Percentiles rank a stretch among this genome's conserved stretches.
Evolutionary conservation across 2,888 invertebrate species (phyloP).

Genomic region (Hemaris fuciformis): DNA sequence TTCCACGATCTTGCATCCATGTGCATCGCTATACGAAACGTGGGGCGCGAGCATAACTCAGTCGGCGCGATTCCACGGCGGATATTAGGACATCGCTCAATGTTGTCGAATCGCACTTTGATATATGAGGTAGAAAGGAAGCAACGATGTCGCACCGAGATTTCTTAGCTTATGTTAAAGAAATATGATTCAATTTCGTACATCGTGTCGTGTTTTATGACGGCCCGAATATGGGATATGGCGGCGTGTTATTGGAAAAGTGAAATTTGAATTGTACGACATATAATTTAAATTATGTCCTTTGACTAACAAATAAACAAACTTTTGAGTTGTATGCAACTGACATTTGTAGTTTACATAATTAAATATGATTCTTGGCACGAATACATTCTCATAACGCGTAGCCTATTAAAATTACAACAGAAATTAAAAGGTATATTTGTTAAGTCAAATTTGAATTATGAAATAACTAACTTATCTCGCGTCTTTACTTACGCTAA

Average conservation of each 20-base stretch:
- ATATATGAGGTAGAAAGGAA: constrained; percentile 39
- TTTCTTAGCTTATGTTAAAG: constrained; percentile 4
- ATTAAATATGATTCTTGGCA: too few species aligned
- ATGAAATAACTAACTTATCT: neutral
- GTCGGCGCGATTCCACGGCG: constrained; percentile 57
- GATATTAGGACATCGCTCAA: constrained; percentile 75
- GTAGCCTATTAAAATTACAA: too few species aligned
- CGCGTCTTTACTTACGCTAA: neutral
- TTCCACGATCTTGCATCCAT: constrained; percentile 23
- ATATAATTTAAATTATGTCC: too few species aligned
- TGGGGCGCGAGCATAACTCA: constrained; percentile 26
- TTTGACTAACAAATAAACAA: too few species aligned
- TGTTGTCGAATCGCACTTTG: constrained; percentile 49
- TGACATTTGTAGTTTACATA: too few species aligned
- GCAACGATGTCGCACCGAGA: neutral
- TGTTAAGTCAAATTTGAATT: too few species aligned
- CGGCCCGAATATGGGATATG: neutral
- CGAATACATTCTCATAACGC: too few species aligned
- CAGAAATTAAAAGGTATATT: too few species aligned
- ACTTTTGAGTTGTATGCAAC: too few species aligned
- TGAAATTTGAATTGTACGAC: too few species aligned
- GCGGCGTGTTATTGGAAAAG: neutral
- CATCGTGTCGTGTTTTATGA: neutral
- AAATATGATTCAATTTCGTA: constrained; percentile 11
- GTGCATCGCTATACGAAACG: constrained; percentile 9